These are phyloP conservation scores for Rhynchomys soricoides DNA, from an alignment of 2,113 vertebrate species.

Conservation along the genomic window DNA sequence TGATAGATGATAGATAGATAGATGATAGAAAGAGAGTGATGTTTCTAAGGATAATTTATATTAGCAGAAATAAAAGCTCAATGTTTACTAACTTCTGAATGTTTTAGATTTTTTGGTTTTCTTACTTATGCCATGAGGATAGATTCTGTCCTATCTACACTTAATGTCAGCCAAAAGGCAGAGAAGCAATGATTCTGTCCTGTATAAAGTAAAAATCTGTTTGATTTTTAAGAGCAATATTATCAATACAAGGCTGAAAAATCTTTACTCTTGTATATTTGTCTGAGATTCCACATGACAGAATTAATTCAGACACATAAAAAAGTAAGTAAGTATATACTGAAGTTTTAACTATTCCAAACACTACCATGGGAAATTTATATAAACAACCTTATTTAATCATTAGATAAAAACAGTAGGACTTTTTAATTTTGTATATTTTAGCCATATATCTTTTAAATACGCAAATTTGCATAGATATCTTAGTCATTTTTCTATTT, in stretches of 20 bases:
- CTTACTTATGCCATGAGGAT: background rate
- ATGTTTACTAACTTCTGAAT: background rate
- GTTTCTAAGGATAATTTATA: background rate
- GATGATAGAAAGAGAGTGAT: background rate
- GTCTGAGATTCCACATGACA: background rate
- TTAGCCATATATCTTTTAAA: background rate
- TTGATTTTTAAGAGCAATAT: constrained; percentile 32
- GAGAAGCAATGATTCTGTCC: background rate
- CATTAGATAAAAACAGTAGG: background rate
- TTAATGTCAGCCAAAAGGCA: background rate
- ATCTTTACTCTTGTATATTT: background rate
- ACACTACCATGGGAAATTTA: background rate
- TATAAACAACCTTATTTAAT: background rate
- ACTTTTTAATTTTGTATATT: background rate
- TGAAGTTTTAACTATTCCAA: background rate
- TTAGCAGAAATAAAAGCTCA: background rate
- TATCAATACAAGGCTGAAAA: background rate
- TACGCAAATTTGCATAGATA: background rate
- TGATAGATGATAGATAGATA: background rate
- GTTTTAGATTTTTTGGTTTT: background rate
- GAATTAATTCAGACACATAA: background rate
- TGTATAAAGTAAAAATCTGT: background rate
- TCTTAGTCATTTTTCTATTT: background rate
- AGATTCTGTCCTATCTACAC: background rate
- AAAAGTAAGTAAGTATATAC: constrained; percentile 40